A percentile compares a stretch with the other conserved stretches of the same genome.
Conservation (phyloP, 1,140 invertebrate genomes). For the Lasaia peninsularis region DNA sequence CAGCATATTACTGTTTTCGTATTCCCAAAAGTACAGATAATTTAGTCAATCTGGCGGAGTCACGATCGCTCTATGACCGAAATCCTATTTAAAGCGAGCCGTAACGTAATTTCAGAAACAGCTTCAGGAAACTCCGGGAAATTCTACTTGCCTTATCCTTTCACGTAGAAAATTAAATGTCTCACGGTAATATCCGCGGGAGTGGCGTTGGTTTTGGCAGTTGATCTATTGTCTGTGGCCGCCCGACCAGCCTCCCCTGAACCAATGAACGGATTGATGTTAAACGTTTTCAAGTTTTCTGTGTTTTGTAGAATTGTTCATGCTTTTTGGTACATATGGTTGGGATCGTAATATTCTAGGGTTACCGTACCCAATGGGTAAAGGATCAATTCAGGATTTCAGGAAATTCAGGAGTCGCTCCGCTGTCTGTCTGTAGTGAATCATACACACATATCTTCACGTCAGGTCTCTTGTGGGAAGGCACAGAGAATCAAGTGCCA, state of each 20-base stretch:
- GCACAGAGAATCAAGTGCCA: too few species aligned
- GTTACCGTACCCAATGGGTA: too few species aligned
- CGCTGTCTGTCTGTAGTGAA: too few species aligned
- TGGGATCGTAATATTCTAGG: too few species aligned
- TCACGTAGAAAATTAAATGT: conserved; percentile 76
- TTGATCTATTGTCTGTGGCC: conserved; percentile 53
- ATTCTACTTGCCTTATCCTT: conserved; percentile 67
- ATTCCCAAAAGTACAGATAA: conserved; percentile 3
- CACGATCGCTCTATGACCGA: conserved; percentile 14
- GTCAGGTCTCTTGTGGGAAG: too few species aligned
- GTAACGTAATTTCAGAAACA: conserved; percentile 38
- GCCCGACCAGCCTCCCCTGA: conserved; percentile 20
- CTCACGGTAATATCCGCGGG: conserved; percentile 62
- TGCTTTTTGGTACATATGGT: too few species aligned
- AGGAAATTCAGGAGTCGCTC: too few species aligned
- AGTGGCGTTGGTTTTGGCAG: conserved; percentile 58
- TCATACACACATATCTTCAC: too few species aligned
- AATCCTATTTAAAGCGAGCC: conserved; percentile 28
- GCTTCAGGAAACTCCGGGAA: conserved; percentile 45
- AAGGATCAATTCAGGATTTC: too few species aligned
- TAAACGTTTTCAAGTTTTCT: background rate
- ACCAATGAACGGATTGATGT: conserved; percentile 22
- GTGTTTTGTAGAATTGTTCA: too few species aligned
- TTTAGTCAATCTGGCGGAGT: conserved; percentile 15
- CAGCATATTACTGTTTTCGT: background rate